A percentile compares a stretch with the other conserved stretches of the same genome.
Evolutionary conservation across 2,113 vertebrate species (phyloP).

Genomic region (Fregata magnificens): DNA sequence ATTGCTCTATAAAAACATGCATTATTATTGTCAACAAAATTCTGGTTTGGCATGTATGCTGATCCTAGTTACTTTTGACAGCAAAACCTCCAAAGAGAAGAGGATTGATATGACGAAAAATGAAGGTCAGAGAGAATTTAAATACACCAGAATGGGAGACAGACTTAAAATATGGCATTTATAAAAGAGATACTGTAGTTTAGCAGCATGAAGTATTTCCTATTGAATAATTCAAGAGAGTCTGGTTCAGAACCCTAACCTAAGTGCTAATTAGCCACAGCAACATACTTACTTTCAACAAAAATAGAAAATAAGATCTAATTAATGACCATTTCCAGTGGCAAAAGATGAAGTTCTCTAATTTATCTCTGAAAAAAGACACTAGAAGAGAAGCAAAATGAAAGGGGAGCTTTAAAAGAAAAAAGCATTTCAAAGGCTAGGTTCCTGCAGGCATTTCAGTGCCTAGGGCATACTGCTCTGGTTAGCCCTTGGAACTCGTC

Average conservation of each 20-base stretch:
- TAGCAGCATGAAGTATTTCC: not conserved
- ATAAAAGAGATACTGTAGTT: not conserved
- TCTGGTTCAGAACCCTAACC: not conserved
- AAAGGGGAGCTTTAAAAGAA: not conserved
- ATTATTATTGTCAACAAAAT: not conserved
- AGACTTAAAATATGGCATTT: constrained; percentile 3
- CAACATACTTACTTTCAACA: constrained; percentile 1
- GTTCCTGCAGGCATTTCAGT: not conserved
- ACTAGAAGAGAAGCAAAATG: constrained; percentile 11
- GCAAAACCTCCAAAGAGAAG: not conserved
- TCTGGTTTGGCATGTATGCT: not conserved
- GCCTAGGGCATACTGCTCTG: not conserved
- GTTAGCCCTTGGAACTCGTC: not conserved
- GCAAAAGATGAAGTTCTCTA: not conserved
- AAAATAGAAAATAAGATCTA: constrained; percentile 10
- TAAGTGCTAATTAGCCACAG: constrained; percentile 19
- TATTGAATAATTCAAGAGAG: constrained; percentile 13
- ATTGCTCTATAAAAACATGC: not conserved
- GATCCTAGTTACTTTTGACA: not conserved
- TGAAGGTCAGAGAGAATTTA: constrained; percentile 38
- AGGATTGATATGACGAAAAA: not conserved
- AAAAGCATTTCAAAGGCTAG: not conserved
- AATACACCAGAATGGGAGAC: not conserved
- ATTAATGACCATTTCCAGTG: not conserved
- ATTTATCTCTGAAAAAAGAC: not conserved